Evolutionary conservation across 1,140 invertebrate genomes (phyloP).

Genomic region (Hycleus cichorii): DNA sequence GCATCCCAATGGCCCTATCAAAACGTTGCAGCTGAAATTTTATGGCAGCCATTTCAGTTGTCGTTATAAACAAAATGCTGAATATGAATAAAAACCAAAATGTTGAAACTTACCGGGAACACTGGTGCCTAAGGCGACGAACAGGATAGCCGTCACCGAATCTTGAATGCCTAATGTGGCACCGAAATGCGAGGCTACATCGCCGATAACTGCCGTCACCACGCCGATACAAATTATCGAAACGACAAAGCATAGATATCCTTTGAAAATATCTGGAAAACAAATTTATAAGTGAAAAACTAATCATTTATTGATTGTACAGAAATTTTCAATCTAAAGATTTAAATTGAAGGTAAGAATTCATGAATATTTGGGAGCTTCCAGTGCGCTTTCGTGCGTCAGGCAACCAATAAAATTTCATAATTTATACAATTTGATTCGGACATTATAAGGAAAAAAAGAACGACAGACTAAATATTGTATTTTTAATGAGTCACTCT

Average conservation of each 20-base stretch:
- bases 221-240: slow-evolving; percentile 92
- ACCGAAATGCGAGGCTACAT: slow-evolving; percentile 93
- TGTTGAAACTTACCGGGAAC: slow-evolving; percentile 72
- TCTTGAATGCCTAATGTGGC: slow-evolving; percentile 96
- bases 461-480: too few species aligned
- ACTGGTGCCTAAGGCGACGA: slow-evolving; percentile 93
- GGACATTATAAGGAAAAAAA: too few species aligned
- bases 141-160: slow-evolving; percentile 91
- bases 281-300: neutral
- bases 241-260: slow-evolving; percentile 89
- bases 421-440: too few species aligned
- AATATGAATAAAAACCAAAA: too few species aligned
- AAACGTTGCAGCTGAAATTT: too few species aligned
- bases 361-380: neutral
- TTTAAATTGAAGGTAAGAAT: too few species aligned
- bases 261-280: slow-evolving; percentile 65
- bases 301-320: too few species aligned
- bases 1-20: too few species aligned
- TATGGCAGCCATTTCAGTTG: too few species aligned
- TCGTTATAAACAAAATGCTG: too few species aligned
- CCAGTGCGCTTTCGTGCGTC: neutral
- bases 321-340: too few species aligned
- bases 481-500: neutral
- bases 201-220: slow-evolving; percentile 92
- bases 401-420: neutral